phyloP scores from a whole-genome alignment of 2,888 invertebrate species.

The Tiliacea aurago region DNA sequence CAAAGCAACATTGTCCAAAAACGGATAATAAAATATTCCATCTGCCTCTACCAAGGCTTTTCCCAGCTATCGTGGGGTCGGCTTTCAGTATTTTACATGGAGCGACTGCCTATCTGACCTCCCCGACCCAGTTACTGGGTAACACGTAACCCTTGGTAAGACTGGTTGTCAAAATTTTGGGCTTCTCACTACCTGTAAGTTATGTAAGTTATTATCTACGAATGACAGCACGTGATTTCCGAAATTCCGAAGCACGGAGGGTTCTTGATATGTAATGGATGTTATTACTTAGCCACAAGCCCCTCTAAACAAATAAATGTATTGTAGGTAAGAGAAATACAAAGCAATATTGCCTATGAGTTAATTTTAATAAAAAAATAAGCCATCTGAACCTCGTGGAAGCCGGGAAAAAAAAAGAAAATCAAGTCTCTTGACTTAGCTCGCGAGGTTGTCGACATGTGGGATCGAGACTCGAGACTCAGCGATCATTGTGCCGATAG shows the following conservation, averaged over 20 bases:
- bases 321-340: neutral
- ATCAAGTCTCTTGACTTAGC: too few relatives aligned
- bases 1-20: neutral
- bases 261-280: neutral
- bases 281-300: neutral
- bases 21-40: neutral
- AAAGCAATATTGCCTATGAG: neutral
- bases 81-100: neutral
- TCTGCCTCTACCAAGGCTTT: neutral
- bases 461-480: too few relatives aligned
- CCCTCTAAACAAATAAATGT: too few relatives aligned
- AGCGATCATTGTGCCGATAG: too few relatives aligned
- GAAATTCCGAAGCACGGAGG: neutral
- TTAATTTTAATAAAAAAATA: neutral
- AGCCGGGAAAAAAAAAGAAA: too few relatives aligned
- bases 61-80: neutral
- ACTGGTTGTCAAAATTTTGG: neutral
- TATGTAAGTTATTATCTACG: too few relatives aligned
- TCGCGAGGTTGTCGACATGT: too few relatives aligned
- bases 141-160: neutral
- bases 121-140: neutral
- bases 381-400: too few relatives aligned
- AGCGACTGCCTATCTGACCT: neutral
- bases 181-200: neutral
- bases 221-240: too few relatives aligned